Evolutionary conservation across 2,113 vertebrate species (phyloP).

Genomic region (Mormoops blainvillei): DNA sequence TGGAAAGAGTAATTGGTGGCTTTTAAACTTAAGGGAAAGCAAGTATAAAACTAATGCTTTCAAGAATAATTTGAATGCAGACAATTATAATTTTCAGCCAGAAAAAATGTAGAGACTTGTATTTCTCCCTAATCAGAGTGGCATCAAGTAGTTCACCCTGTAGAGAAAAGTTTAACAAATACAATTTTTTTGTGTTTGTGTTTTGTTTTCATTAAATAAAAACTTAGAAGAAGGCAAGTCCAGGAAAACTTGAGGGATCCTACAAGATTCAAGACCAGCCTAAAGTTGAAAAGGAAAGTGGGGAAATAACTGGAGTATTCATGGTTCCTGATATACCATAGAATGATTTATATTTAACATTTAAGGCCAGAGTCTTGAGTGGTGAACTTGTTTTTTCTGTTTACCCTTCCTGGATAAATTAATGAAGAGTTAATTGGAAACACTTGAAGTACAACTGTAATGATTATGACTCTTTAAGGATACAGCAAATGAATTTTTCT

Average conservation of each 20-base stretch:
- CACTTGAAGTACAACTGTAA: not conserved
- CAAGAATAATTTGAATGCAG: not conserved
- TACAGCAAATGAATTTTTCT: not conserved
- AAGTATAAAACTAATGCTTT: conserved; percentile 27
- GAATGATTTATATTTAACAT: not conserved
- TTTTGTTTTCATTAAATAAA: not conserved
- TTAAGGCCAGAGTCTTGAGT: not conserved
- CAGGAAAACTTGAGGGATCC: not conserved
- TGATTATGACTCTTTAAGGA: not conserved
- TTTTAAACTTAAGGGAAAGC: conserved; percentile 37
- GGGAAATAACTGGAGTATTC: not conserved
- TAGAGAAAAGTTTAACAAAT: conserved; percentile 6
- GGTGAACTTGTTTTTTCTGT: not conserved
- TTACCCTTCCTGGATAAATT: not conserved
- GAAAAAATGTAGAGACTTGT: not conserved
- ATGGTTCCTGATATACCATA: not conserved
- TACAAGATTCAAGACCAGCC: not conserved
- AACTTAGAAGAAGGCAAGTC: not conserved
- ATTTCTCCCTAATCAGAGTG: not conserved
- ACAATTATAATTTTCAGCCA: conserved; percentile 14
- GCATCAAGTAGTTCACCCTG: not conserved
- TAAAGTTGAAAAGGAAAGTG: not conserved
- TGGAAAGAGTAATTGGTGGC: not conserved
- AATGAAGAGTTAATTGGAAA: not conserved
- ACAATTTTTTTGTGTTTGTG: not conserved